These are phyloP conservation scores for Synergus japonicus DNA, from an alignment of 2,888 invertebrate genomes.

Conservation along the genomic window DNA sequence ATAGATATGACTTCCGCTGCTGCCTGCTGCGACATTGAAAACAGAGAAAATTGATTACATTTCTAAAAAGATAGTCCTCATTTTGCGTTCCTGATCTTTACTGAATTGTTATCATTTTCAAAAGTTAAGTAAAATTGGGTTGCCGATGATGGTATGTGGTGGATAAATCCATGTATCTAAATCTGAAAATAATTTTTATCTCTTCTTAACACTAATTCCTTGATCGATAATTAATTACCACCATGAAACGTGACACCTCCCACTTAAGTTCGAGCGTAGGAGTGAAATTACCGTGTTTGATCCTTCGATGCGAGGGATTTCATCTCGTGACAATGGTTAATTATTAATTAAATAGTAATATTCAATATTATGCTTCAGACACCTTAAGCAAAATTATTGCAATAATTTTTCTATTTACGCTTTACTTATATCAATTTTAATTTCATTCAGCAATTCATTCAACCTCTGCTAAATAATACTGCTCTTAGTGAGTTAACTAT, in stretches of 20 bases:
- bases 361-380: no score
- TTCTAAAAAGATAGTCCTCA: not conserved
- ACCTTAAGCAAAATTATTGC: not conserved
- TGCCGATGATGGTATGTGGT: no score
- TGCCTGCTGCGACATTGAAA: not conserved
- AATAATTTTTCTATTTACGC: not conserved
- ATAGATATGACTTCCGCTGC: conserved; percentile 28
- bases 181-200: not conserved
- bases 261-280: not conserved
- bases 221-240: not conserved
- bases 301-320: no score
- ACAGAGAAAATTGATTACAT: not conserved
- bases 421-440: not conserved
- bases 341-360: no score
- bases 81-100: no score
- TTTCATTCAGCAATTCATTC: not conserved
- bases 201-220: not conserved
- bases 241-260: not conserved
- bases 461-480: not conserved
- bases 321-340: no score
- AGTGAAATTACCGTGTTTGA: not conserved
- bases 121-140: no score
- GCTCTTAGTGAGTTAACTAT: conserved; percentile 13
- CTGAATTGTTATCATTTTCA: no score
- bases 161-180: not conserved